A percentile compares a stretch with the other conserved stretches of the same genome.
These are phyloP conservation scores for Thamnophis elegans DNA, from an alignment of 2,797 vertebrate genomes.

Conservation along the genomic window DNA sequence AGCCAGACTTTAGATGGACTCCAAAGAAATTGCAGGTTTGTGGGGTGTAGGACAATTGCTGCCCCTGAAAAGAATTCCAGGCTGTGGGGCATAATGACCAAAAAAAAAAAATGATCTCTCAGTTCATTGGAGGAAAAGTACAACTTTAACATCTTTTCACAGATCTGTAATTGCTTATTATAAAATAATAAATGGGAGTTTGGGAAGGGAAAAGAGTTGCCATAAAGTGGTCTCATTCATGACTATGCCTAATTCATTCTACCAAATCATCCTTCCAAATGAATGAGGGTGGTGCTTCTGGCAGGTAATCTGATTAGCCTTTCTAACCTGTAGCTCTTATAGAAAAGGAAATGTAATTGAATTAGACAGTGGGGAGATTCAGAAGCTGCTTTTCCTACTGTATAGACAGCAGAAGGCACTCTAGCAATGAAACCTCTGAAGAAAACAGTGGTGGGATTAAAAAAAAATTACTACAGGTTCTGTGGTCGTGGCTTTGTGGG, in stretches of 20 bases:
- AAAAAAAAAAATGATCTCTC: not conserved
- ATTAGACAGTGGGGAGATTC: not conserved
- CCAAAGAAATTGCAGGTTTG: not conserved
- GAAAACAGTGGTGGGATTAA: no score
- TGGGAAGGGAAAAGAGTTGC: constrained; percentile 54
- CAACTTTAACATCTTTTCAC: constrained; percentile 48
- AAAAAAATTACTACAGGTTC: no score
- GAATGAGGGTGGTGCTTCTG: constrained; percentile 46
- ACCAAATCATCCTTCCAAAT: constrained; percentile 53
- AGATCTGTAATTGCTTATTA: constrained; percentile 65
- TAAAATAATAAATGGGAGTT: constrained; percentile 59
- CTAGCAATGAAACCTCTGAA: not conserved
- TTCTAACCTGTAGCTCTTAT: constrained; percentile 32
- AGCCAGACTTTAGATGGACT: not conserved
- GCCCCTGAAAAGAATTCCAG: not conserved
- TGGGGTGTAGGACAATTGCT: not conserved
- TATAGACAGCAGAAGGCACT: not conserved
- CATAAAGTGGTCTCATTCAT: constrained; percentile 62
- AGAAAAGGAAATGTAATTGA: constrained; percentile 20
- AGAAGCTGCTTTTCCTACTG: not conserved
- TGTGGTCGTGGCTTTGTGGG: no score
- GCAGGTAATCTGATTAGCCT: constrained; percentile 33
- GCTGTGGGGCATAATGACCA: not conserved
- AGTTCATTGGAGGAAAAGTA: not conserved
- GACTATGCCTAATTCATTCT: constrained; percentile 57